Percentiles rank a stretch among this genome's conserved stretches.
Conservation (phyloP, 1,140 invertebrate species). For the Teleogryllus occipitalis region DNA sequence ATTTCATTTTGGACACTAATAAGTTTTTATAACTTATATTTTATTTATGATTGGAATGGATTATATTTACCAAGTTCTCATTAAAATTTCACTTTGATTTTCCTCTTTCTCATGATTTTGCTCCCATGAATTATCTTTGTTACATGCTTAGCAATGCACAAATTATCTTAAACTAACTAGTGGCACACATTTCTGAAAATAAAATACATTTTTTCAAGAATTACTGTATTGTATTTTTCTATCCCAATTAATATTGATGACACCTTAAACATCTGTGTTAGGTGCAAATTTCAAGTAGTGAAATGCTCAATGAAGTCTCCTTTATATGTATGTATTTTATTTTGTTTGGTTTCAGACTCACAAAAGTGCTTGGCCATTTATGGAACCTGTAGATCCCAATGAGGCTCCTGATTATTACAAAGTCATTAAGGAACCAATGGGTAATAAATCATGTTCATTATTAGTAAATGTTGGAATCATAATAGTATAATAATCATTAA, state of each 20-base stretch:
- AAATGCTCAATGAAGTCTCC: background rate
- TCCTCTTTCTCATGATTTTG: too few relatives aligned
- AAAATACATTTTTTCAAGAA: too few relatives aligned
- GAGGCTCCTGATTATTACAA: conserved; percentile 96
- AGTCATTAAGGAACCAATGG: conserved; percentile 97
- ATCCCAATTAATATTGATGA: background rate
- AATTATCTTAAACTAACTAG: too few relatives aligned
- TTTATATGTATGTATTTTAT: background rate
- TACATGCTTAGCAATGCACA: too few relatives aligned
- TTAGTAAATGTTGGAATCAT: background rate
- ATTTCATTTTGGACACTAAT: too few relatives aligned
- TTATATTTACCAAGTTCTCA: too few relatives aligned
- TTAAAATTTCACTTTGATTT: too few relatives aligned
- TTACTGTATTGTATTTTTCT: background rate
- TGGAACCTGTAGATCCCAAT: conserved; percentile 89
- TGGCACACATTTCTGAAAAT: too few relatives aligned
- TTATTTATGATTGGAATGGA: too few relatives aligned
- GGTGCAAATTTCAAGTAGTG: background rate
- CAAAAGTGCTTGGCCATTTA: conserved; percentile 94
- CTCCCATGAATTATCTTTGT: too few relatives aligned
- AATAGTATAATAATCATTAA: background rate
- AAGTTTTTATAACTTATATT: too few relatives aligned
- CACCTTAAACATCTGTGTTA: too few relatives aligned
- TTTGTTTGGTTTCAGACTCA: conserved; percentile 48
- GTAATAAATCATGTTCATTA: conserved; percentile 46